Evolutionary conservation across 2,888 invertebrate genomes (phyloP).

Genomic region (Tridacna crocea): DNA sequence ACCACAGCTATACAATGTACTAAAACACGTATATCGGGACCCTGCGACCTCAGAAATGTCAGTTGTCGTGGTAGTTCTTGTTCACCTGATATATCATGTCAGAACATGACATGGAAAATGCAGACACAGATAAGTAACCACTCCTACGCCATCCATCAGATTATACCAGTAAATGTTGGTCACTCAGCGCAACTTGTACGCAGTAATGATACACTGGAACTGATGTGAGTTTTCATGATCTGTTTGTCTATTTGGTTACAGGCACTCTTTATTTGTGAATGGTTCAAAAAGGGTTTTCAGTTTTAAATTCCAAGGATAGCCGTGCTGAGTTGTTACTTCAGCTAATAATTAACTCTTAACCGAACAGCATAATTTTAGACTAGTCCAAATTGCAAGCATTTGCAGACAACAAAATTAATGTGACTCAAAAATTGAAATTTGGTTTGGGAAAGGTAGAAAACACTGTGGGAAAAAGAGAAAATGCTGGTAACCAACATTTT

Average conservation of each 20-base stretch:
- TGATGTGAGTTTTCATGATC: slow-evolving; percentile 25
- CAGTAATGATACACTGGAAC: slow-evolving; percentile 29
- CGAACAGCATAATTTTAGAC: too few relatives aligned
- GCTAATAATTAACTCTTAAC: too few relatives aligned
- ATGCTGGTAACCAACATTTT: too few relatives aligned
- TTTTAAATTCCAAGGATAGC: too few relatives aligned
- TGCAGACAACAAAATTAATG: too few relatives aligned
- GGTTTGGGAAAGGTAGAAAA: too few relatives aligned
- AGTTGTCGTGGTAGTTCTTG: slow-evolving; percentile 25
- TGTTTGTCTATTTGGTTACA: background rate
- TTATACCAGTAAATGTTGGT: slow-evolving; percentile 34
- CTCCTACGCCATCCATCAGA: slow-evolving; percentile 20
- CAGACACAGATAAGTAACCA: slow-evolving; percentile 35
- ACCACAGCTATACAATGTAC: background rate
- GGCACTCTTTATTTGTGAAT: too few relatives aligned
- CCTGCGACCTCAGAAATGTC: slow-evolving; percentile 19
- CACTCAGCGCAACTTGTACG: slow-evolving; percentile 29
- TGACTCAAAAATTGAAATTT: too few relatives aligned
- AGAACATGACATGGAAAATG: slow-evolving; percentile 32
- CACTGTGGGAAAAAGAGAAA: too few relatives aligned
- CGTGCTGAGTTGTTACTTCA: too few relatives aligned
- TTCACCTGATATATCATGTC: slow-evolving; percentile 6
- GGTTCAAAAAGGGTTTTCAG: too few relatives aligned
- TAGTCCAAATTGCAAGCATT: too few relatives aligned
- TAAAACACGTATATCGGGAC: background rate